Percentiles rank a stretch among this genome's conserved stretches.
These are phyloP conservation scores for Linyphia triangularis DNA, from an alignment of 2,888 invertebrate species.

Conservation along the genomic window DNA sequence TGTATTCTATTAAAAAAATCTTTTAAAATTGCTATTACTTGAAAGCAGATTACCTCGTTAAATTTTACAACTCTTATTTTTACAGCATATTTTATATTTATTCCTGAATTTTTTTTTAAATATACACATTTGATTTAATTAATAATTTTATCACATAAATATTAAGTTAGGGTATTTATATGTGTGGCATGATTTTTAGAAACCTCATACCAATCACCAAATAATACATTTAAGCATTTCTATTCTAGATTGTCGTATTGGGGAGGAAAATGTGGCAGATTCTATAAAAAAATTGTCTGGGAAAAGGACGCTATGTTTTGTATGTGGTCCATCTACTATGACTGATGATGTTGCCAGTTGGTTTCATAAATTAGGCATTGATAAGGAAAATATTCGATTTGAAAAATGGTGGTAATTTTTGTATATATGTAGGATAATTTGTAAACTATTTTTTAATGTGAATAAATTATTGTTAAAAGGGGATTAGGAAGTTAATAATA, in stretches of 20 bases:
- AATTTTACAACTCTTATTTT: no score
- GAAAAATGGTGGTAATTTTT: slow-evolving; percentile 73
- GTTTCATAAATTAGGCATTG: slow-evolving; percentile 76
- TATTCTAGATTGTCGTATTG: slow-evolving; percentile 59
- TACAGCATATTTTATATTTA: background rate
- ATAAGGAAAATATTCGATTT: slow-evolving; percentile 60
- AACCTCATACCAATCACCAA: background rate
- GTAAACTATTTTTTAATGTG: background rate
- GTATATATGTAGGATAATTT: background rate
- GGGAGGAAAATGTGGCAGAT: slow-evolving; percentile 47
- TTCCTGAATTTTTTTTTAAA: no score
- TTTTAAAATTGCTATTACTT: no score
- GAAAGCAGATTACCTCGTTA: no score
- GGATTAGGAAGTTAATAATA: no score
- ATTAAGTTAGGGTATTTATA: no score
- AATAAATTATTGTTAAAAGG: slow-evolving; percentile 25
- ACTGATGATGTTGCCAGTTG: slow-evolving; percentile 75
- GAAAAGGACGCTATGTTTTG: slow-evolving; percentile 71
- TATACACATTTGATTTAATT: no score
- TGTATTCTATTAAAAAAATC: no score
- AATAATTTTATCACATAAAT: no score
- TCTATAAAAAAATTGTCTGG: slow-evolving; percentile 44
- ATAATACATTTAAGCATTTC: background rate
- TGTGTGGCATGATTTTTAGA: no score
- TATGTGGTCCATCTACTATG: slow-evolving; percentile 78